Base-by-base conservation (phyloP, 2,113 vertebrate genomes). In the Menidia beryllina region DNA sequence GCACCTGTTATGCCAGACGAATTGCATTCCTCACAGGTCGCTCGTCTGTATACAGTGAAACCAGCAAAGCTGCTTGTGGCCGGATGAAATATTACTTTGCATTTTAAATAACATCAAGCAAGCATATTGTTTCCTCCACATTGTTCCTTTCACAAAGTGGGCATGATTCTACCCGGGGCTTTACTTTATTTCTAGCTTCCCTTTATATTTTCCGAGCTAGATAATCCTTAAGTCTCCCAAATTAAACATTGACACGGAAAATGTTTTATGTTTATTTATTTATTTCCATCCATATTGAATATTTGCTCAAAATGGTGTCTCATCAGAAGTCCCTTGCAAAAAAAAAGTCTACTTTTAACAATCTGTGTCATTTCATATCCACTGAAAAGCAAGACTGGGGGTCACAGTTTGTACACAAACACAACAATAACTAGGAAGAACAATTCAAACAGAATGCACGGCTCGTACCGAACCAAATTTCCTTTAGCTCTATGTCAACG, bases 1-100 rank as follows among this genome's bases (percentile, higher is more conserved):
- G 69, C 59, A 75, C 66, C 24, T 77, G 77, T 60, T 55, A 23
- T 43, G 81, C 74, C 74, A 69, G 84, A 17, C 21, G 21, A 75
- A 69, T 85, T 48, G 24, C 79, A 87, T 87, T 81, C 84, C 62
- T 69, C 38, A 17, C 72, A 79, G 23, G 38, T 63, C 20, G 12
- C 36, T n/a, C 21, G 58, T 55, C 41, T 53, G 21, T 50, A 54
- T 53, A 7, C 54, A 25, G 0, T 52, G 41, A 9, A 68, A 54
- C 48, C 65, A 50, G 50, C 51, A 14, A 2, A 25, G 20, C 57
- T 24, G 41, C 9, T 50, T 51, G 38, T 41, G 9, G 30, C 64
- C 23, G 4, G 9, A 27, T 53, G 50, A 80, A 27, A 66, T 56
- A 12, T 36, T 34, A 21, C 34, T 26, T 9, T 75, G 11, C 11